phyloP scores from a whole-genome alignment of 1,140 invertebrate genomes.

The Dendroctonus ponderosae region DNA sequence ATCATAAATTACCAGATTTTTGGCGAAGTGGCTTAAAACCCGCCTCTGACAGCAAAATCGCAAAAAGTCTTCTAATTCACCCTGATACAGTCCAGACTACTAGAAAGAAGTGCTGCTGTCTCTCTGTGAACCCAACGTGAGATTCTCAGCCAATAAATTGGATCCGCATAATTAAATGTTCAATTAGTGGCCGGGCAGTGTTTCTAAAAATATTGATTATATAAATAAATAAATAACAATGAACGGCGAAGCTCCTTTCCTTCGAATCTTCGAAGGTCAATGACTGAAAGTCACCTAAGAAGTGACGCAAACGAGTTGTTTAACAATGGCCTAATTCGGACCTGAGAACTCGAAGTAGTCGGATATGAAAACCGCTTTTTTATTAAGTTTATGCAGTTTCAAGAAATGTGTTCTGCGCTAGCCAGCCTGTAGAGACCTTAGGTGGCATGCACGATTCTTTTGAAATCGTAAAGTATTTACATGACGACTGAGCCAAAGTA shows the following conservation, averaged over 20 bases:
- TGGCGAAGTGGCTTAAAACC: too few relatives aligned
- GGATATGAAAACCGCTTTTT: conserved; percentile 26
- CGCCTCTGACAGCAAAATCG: too few relatives aligned
- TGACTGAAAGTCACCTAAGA: conserved; percentile 30
- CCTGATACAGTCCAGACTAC: too few relatives aligned
- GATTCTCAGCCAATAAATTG: too few relatives aligned
- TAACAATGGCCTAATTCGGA: conserved; percentile 30
- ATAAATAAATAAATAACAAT: conserved; percentile 22
- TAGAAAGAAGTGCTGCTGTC: too few relatives aligned
- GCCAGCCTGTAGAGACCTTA: neutral
- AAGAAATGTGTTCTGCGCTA: conserved; percentile 10
- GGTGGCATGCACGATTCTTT: neutral
- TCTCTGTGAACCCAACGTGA: too few relatives aligned
- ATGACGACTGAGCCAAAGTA: too few relatives aligned
- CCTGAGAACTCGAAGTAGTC: conserved; percentile 26
- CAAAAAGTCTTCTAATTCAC: too few relatives aligned
- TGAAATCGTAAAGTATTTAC: neutral
- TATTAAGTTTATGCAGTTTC: conserved; percentile 23
- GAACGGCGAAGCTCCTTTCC: conserved; percentile 1
- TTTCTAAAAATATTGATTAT: conserved; percentile 23
- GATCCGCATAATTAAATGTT: too few relatives aligned
- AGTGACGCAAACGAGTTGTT: conserved; percentile 28
- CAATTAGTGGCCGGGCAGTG: neutral
- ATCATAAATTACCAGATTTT: too few relatives aligned
- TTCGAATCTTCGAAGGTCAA: conserved; percentile 21